phyloP scores from a whole-genome alignment of 2,888 invertebrate genomes.

The Priocnemis perturbator region DNA sequence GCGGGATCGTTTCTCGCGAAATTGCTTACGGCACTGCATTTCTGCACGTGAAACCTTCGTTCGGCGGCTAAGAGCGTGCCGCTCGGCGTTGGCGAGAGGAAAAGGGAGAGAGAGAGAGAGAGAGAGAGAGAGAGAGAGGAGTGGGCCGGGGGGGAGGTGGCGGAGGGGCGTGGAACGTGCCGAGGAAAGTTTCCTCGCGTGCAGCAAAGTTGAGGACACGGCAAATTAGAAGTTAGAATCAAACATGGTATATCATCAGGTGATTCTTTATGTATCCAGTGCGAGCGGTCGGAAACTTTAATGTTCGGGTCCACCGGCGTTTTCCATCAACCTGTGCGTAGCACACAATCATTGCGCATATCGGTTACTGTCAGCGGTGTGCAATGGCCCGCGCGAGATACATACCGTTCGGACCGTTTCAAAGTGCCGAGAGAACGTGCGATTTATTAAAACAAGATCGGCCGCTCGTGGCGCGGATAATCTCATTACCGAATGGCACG shows the following conservation, averaged over 20 bases:
- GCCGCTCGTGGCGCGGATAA: too few species aligned
- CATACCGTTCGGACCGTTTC: too few species aligned
- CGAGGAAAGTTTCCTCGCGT: conserved; percentile 39
- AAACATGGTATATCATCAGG: conserved; percentile 23
- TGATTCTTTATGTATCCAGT: conserved; percentile 29
- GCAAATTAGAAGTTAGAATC: conserved; percentile 41
- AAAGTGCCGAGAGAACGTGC: too few species aligned
- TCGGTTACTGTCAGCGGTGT: too few species aligned
- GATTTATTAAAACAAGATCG: too few species aligned
- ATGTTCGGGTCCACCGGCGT: too few species aligned
- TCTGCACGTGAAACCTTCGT: conserved; percentile 69
- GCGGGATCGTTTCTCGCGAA: conserved; percentile 70
- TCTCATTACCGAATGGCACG: too few species aligned
- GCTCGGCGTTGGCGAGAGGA: background rate
- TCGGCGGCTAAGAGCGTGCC: conserved; percentile 19
- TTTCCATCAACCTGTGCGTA: too few species aligned
- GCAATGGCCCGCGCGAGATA: too few species aligned
- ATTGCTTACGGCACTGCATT: conserved; percentile 70
- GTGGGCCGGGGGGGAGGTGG: conserved; percentile 5
- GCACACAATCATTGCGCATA: too few species aligned
- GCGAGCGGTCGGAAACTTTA: too few species aligned
- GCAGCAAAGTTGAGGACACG: conserved; percentile 32
- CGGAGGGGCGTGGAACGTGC: conserved; percentile 4
- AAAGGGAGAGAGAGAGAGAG: conserved; percentile 5
- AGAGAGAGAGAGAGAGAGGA: background rate